Percentiles rank a stretch among this genome's conserved stretches.
Conservation (phyloP, 2,797 vertebrate species). For the Cheirogaleus major region DNA sequence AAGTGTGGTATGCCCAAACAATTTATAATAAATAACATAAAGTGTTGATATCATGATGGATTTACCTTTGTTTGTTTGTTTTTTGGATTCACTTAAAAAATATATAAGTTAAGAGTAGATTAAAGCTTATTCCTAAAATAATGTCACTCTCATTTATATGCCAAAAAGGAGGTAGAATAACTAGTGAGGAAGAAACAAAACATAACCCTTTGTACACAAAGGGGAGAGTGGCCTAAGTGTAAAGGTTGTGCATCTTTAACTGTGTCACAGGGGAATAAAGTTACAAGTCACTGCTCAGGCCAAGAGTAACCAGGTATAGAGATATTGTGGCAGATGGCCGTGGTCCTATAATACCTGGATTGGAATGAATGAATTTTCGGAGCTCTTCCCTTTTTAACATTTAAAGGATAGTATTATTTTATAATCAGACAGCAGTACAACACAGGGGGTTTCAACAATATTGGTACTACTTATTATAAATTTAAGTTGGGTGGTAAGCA, state of each 20-base stretch:
- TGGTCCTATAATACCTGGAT: constrained; percentile 22
- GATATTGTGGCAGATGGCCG: constrained; percentile 3
- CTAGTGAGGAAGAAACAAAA: constrained; percentile 48
- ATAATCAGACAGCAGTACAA: constrained; percentile 14
- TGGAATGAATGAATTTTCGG: constrained; percentile 37
- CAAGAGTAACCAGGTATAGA: constrained; percentile 40
- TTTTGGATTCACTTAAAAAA: neutral
- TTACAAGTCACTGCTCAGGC: constrained; percentile 35
- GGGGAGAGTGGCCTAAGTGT: neutral
- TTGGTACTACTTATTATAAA: constrained; percentile 8
- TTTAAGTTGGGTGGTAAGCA: constrained; percentile 17
- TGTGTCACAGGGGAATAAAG: neutral
- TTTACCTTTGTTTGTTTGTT: neutral
- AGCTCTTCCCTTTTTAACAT: constrained; percentile 34
- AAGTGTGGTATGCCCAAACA: neutral
- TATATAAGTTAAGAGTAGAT: constrained; percentile 24
- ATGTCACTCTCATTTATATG: constrained; percentile 5
- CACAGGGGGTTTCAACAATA: neutral
- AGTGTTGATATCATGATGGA: neutral
- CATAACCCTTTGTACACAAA: neutral
- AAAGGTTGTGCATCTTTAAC: constrained; percentile 14
- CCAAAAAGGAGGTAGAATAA: constrained; percentile 1
- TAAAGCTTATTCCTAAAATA: constrained; percentile 44
- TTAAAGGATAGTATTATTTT: constrained; percentile 49
- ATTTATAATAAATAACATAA: constrained; percentile 35